Conservation (phyloP, 2,888 invertebrate genomes). For the Acrobasis repandana region DNA sequence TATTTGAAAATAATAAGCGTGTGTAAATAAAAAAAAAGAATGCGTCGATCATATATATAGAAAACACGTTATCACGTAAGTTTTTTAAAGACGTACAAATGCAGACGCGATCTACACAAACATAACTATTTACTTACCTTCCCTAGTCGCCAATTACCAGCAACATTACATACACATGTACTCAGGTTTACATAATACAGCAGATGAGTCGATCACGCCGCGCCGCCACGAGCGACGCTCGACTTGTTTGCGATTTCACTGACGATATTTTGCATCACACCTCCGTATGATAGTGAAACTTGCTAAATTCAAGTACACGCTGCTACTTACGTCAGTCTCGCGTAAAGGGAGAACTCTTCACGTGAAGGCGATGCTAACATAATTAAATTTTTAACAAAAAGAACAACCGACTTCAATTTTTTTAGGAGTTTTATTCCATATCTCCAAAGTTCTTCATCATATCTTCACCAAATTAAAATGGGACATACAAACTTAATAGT, state of each 20-base stretch:
- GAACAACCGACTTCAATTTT: too few species aligned
- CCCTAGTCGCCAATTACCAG: not conserved
- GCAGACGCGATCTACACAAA: too few species aligned
- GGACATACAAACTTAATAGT: too few species aligned
- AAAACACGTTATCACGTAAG: too few species aligned
- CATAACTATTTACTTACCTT: not conserved
- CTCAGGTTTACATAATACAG: conserved; percentile 10
- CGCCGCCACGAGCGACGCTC: conserved; percentile 34
- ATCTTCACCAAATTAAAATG: too few species aligned
- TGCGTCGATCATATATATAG: too few species aligned
- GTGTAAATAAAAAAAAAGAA: too few species aligned
- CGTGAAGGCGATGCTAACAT: not conserved
- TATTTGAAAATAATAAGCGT: too few species aligned
- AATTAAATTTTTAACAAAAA: too few species aligned
- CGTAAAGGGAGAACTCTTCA: conserved; percentile 1
- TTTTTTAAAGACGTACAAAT: too few species aligned
- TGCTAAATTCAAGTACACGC: conserved; percentile 44
- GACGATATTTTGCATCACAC: conserved; percentile 38
- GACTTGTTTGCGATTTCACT: conserved; percentile 65
- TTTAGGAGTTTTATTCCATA: too few species aligned
- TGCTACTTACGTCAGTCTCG: not conserved
- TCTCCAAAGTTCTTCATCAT: too few species aligned
- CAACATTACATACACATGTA: not conserved
- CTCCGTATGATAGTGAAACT: conserved; percentile 40
- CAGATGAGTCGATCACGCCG: conserved; percentile 13